phyloP scores from a whole-genome alignment of 2,797 vertebrate genomes.

The Synaphobranchus kaupii region DNA sequence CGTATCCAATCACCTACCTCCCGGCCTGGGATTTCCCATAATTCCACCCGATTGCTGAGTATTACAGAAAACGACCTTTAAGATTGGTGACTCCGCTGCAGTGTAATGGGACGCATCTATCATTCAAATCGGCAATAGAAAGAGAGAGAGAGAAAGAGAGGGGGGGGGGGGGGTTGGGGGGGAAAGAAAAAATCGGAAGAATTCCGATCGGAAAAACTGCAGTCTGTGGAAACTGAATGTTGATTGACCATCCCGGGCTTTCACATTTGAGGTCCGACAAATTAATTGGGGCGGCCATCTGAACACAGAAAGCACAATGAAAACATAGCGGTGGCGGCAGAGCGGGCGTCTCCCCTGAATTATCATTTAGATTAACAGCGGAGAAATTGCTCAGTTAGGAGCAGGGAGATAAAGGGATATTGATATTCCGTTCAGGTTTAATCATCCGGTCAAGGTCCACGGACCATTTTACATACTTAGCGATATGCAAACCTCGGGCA shows the following conservation, averaged over 20 bases:
- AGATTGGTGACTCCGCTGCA: background rate
- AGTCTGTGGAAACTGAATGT: background rate
- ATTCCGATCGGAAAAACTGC: background rate
- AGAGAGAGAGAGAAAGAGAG: background rate
- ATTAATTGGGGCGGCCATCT: background rate
- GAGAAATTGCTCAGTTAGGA: slow-evolving; percentile 3
- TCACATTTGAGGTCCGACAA: background rate
- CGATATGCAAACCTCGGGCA: slow-evolving; percentile 13
- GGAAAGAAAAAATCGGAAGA: background rate
- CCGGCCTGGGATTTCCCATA: slow-evolving; percentile 17
- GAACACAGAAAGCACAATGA: background rate
- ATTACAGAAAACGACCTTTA: slow-evolving; percentile 26
- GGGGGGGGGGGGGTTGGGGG: background rate
- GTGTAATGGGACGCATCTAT: slow-evolving; percentile 18
- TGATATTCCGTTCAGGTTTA: slow-evolving; percentile 36
- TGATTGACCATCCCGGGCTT: slow-evolving; percentile 16
- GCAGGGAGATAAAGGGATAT: slow-evolving; percentile 26
- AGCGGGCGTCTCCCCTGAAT: background rate
- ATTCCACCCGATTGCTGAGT: slow-evolving; percentile 23
- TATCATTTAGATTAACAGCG: slow-evolving; percentile 8
- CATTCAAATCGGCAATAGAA: slow-evolving; percentile 15
- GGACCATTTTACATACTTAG: slow-evolving; percentile 28
- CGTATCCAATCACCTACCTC: slow-evolving; percentile 7
- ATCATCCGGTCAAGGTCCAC: slow-evolving; percentile 21
- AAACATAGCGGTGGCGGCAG: background rate